Conservation (phyloP, 2,888 invertebrate genomes). For the Philhelius pedissequus region DNA sequence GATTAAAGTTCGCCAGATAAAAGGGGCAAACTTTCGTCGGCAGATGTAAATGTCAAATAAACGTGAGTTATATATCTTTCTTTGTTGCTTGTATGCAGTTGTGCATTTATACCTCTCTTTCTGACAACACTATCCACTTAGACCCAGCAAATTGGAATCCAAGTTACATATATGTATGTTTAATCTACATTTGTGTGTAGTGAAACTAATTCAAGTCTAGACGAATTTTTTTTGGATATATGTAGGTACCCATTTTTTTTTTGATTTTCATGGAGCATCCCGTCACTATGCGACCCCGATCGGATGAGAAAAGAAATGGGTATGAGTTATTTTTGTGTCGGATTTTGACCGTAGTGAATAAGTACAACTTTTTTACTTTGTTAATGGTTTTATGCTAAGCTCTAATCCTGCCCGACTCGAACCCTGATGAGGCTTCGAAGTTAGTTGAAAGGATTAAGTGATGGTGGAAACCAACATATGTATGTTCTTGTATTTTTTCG, state of each 20-base stretch:
- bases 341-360: neutral
- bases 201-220: conserved; percentile 58
- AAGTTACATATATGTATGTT: neutral
- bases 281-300: neutral
- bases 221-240: conserved; percentile 23
- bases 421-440: neutral
- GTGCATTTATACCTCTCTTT: conserved; percentile 54
- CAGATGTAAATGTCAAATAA: conserved; percentile 59
- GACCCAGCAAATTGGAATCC: neutral
- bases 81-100: neutral
- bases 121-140: neutral
- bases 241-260: conserved; percentile 21
- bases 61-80: conserved; percentile 35
- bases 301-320: neutral
- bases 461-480: neutral
- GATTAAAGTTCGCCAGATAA: neutral
- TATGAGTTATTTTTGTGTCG: neutral
- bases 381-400: neutral
- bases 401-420: neutral
- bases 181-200: neutral
- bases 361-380: neutral
- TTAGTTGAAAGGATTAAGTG: neutral
- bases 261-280: conserved; percentile 43
- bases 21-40: conserved; percentile 48
- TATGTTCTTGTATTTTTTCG: neutral